phyloP scores from a whole-genome alignment of 1,140 invertebrate genomes.

The Choristoneura fumiferana region DNA sequence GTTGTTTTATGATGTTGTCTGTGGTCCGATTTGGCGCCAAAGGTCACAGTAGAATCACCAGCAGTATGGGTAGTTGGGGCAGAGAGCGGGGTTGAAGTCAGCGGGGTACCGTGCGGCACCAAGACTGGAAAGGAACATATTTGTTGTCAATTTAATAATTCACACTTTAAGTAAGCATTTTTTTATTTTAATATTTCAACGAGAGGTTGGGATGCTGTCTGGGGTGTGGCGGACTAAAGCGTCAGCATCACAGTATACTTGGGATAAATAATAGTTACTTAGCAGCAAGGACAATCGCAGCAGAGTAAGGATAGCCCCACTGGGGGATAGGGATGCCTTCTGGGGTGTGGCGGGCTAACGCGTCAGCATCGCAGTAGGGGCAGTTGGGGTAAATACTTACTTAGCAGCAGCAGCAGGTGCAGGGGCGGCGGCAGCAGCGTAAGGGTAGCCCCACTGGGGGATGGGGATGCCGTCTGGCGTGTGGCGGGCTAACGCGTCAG shows the following conservation, averaged over 20 bases:
- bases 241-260: too few relatives aligned
- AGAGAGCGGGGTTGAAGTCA: conserved; percentile 74
- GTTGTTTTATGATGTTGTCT: conserved; percentile 24
- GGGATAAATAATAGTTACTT: neutral
- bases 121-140: conserved; percentile 37
- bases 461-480: conserved; percentile 70
- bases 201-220: neutral
- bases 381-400: conserved; percentile 77
- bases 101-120: conserved; percentile 73
- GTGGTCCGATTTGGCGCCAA: conserved; percentile 26
- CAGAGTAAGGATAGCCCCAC: conserved; percentile 73
- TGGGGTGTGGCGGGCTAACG: conserved; percentile 64
- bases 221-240: too few relatives aligned
- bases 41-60: conserved; percentile 44
- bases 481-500: conserved; percentile 58
- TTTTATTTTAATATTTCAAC: too few relatives aligned
- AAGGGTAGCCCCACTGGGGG: conserved; percentile 74
- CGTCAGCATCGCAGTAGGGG: conserved; percentile 71
- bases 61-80: conserved; percentile 81
- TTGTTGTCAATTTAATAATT: too few relatives aligned
- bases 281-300: neutral
- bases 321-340: conserved; percentile 71
- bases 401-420: conserved; percentile 33
- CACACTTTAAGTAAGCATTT: too few relatives aligned
- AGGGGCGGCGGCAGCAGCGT: conserved; percentile 59